Percentiles rank a stretch among this genome's conserved stretches.
These are phyloP conservation scores for Tetragnatha montana DNA, from an alignment of 2,888 invertebrate species.

Conservation along the genomic window DNA sequence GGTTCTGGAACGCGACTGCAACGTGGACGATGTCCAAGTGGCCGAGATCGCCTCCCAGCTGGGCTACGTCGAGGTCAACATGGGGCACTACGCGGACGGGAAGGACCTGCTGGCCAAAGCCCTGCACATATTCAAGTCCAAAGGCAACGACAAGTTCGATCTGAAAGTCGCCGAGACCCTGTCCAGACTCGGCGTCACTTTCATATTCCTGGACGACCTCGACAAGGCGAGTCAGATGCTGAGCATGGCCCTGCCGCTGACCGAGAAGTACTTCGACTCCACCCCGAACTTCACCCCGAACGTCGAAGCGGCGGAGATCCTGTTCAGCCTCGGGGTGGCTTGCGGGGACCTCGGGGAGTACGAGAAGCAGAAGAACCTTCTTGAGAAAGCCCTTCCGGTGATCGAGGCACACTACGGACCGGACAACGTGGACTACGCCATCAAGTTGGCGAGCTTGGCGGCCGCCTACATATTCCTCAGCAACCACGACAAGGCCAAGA, in stretches of 20 bases:
- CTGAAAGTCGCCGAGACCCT: constrained; percentile 46
- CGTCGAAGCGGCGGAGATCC: constrained; percentile 25
- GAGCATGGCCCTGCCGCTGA: constrained; percentile 39
- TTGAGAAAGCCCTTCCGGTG: constrained; percentile 29
- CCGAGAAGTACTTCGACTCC: constrained; percentile 16
- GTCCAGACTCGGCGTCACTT: constrained; percentile 34
- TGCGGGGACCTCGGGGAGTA: constrained; percentile 56
- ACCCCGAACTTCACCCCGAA: neutral
- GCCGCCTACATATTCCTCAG: constrained; percentile 58
- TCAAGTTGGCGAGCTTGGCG: constrained; percentile 44
- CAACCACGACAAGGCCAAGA: constrained; percentile 50
- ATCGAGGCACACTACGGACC: constrained; percentile 41
- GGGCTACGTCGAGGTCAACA: constrained; percentile 23
- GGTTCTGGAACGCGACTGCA: constrained; percentile 7
- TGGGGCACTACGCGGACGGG: constrained; percentile 41
- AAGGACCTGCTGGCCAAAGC: constrained; percentile 25
- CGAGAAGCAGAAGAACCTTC: constrained; percentile 41
- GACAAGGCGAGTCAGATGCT: constrained; percentile 34
- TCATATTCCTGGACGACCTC: constrained; percentile 47
- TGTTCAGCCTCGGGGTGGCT: constrained; percentile 49
- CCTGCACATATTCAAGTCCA: constrained; percentile 3
- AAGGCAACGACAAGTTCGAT: neutral
- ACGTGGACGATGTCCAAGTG: constrained; percentile 15
- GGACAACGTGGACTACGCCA: constrained; percentile 52
- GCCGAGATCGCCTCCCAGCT: constrained; percentile 32